Conservation (phyloP, 2,113 vertebrate species). For the Microtus montanus region DNA sequence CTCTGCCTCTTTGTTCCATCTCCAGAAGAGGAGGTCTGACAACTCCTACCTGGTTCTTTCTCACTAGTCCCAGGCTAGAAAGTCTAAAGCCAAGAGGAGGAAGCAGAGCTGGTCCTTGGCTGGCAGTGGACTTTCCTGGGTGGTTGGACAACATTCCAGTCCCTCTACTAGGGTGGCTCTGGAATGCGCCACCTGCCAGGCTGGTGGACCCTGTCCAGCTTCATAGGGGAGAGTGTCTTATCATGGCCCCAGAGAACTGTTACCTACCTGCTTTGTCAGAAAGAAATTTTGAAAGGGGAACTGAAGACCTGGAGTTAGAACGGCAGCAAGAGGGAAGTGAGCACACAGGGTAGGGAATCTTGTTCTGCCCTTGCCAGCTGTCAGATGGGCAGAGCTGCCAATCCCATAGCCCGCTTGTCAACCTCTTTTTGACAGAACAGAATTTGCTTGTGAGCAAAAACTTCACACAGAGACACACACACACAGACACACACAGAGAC, state of each 20-base stretch:
- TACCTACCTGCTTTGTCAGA: not conserved
- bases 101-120: not conserved
- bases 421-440: not conserved
- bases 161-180: conserved; percentile 13
- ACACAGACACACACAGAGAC: not conserved
- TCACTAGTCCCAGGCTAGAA: not conserved
- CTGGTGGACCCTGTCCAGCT: conserved; percentile 38
- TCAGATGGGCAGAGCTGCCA: not conserved
- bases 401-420: not conserved
- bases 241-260: not conserved
- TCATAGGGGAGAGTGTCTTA: not conserved
- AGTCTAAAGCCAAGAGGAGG: conserved; percentile 11
- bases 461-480: not conserved
- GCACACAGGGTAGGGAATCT: not conserved
- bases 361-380: not conserved
- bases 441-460: not conserved
- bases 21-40: not conserved
- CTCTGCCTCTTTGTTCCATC: not conserved
- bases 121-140: conserved; percentile 45
- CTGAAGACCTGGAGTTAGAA: not conserved
- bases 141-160: conserved; percentile 67
- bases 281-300: not conserved
- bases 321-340: not conserved
- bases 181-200: conserved; percentile 32
- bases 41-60: not conserved